Evolutionary conservation across 2,888 invertebrate genomes (phyloP).

Genomic region (Yponomeuta cagnagella): DNA sequence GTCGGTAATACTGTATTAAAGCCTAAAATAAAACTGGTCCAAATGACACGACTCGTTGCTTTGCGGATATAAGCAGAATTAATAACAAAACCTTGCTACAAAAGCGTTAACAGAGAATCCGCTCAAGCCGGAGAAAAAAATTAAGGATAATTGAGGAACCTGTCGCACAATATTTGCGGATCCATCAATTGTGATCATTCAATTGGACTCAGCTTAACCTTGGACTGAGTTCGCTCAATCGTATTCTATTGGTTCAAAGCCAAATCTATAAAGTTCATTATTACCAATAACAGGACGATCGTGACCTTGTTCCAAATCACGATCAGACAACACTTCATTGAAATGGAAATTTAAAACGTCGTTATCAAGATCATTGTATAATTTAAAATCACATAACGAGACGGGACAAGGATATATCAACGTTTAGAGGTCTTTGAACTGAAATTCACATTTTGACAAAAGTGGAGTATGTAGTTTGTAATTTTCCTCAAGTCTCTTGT

Average conservation of each 20-base stretch:
- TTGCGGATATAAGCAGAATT: not conserved
- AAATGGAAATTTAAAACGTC: slow-evolving; percentile 1
- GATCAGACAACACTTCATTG: not conserved
- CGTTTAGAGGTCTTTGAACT: slow-evolving; percentile 1
- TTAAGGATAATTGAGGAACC: no score
- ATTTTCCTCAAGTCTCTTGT: not conserved
- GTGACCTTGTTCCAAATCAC: slow-evolving; percentile 31
- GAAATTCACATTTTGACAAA: slow-evolving; percentile 17
- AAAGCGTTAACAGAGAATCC: not conserved
- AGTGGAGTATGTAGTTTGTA: not conserved
- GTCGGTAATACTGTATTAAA: not conserved
- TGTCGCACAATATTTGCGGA: not conserved
- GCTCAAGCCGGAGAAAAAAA: no score
- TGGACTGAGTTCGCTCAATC: slow-evolving; percentile 37
- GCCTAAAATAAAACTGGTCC: not conserved
- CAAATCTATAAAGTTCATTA: slow-evolving; percentile 67
- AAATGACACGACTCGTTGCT: not conserved
- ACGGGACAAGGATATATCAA: not conserved
- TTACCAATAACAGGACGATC: slow-evolving; percentile 45
- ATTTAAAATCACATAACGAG: not conserved
- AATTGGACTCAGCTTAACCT: slow-evolving; percentile 4
- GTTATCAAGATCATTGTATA: slow-evolving; percentile 5
- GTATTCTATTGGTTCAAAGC: slow-evolving; percentile 66
- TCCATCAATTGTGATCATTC: slow-evolving; percentile 4
- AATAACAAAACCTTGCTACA: not conserved